phyloP scores from a whole-genome alignment of 2,797 vertebrate species.

The Crenichthys baileyi region DNA sequence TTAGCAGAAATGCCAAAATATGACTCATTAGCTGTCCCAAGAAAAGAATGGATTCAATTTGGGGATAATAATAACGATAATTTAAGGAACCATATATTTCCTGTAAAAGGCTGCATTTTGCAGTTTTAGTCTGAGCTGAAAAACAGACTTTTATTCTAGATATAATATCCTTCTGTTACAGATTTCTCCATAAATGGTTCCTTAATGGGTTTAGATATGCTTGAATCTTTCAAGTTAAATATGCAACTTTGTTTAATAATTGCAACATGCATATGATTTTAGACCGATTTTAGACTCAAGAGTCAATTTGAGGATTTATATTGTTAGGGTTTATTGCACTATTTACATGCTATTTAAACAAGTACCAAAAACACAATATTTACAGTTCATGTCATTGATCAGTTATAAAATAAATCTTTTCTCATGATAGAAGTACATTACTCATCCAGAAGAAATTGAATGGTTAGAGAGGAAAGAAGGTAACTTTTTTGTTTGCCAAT shows the following conservation, averaged over 20 bases:
- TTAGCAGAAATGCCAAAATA: not conserved
- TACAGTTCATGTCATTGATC: not conserved
- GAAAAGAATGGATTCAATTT: not conserved
- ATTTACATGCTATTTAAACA: constrained; percentile 8
- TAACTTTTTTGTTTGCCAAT: not conserved
- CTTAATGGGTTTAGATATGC: not conserved
- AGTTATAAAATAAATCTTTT: constrained; percentile 12
- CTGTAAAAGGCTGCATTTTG: not conserved
- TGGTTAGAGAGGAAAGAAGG: not conserved
- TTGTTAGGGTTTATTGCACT: not conserved
- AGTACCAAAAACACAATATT: not conserved
- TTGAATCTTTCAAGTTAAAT: not conserved
- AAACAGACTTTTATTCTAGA: not conserved
- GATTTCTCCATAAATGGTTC: not conserved
- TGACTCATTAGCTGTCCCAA: not conserved
- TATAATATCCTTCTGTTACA: not conserved
- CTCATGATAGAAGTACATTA: constrained; percentile 25
- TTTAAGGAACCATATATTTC: not conserved
- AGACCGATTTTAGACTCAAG: constrained; percentile 1
- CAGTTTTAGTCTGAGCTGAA: not conserved
- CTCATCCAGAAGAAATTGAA: constrained; percentile 8
- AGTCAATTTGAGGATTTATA: not conserved
- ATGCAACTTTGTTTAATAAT: not conserved
- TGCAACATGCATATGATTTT: not conserved
- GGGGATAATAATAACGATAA: not conserved